Evolutionary conservation across 2,113 vertebrate species (phyloP), one percentile per base, ranked within the genome.

Genomic region (Zosterops japonicus): DNA sequence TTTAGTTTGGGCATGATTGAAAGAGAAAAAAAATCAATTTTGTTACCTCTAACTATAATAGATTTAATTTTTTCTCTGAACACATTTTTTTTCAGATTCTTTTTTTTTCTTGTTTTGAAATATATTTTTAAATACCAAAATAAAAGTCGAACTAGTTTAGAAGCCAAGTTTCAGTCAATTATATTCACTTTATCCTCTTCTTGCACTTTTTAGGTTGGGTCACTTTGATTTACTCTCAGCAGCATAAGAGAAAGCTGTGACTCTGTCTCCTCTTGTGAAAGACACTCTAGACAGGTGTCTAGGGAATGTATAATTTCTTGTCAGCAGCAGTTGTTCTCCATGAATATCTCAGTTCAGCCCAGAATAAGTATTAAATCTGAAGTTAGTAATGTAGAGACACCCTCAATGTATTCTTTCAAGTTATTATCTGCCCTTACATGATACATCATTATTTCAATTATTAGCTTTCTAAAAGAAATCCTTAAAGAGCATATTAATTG

Each of bases 401-500:
- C 50, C 71, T 92, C 44, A 80, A 39, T 52, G 11, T 71, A 56
- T 90, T 60, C 69, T 78, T 90, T 91, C 67, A 85, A 80, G 70
- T 89, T 88, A 92, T 94, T 63, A 76, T 80, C 76, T 87, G 35
- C 49, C 52, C 72, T 88, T 90, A 41, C 12, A 44, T 61, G 75
- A 56, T 63, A 72, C 42, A 63, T 83, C 2, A 2, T 95, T 88
- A 83, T 63, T 91, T 65, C 42, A 93, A 70, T 83, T 89, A 84
- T 93, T 95, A 68, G 84, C 84, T 90, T 93, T 82, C 79, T 84
- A 81, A 78, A 67, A 83, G 33, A 49, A 59, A 91, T 88, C 63
- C 70, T 94, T 84, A 89, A 72, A 80, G 59, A 72, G 63, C 50
- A 63, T 67, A 94, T 94, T 94, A 95, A 93, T 90, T 83, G 76